Conservation (phyloP, 1,140 invertebrate genomes). For the Tetramorium simillimum region DNA sequence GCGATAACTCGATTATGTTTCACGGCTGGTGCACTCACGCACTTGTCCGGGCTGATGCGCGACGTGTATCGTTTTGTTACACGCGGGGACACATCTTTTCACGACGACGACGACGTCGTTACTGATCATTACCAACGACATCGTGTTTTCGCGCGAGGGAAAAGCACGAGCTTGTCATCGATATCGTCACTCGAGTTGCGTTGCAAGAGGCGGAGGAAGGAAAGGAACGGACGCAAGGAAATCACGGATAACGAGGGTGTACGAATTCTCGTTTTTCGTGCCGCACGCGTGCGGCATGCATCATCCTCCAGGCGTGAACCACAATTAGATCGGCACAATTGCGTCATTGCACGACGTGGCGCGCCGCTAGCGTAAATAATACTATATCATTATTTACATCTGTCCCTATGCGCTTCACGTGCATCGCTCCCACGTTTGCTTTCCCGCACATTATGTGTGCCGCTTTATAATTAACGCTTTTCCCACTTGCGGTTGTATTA, state of each 20-base stretch:
- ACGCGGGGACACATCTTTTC: background rate
- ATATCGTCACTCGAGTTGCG: background rate
- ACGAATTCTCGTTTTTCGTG: background rate
- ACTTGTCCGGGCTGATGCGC: background rate
- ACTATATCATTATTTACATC: constrained; percentile 51
- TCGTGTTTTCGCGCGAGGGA: background rate
- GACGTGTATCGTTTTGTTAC: background rate
- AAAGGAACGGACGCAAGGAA: background rate
- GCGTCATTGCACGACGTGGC: constrained; percentile 39
- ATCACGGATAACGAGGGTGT: background rate
- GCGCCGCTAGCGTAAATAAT: constrained; percentile 51
- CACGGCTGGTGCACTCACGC: constrained; percentile 28
- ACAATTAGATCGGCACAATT: constrained; percentile 53
- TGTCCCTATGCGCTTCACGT: constrained; percentile 18
- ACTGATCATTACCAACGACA: background rate
- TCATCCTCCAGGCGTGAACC: constrained; percentile 15
- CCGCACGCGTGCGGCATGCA: constrained; percentile 2
- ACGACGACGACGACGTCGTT: background rate
- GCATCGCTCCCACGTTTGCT: constrained; percentile 21
- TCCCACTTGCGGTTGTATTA: constrained; percentile 13
- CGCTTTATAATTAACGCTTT: constrained; percentile 43
- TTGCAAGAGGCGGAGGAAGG: background rate
- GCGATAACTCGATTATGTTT: constrained; percentile 57
- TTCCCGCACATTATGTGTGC: constrained; percentile 32
- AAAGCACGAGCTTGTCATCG: background rate